A percentile compares a stretch with the other conserved stretches of the same genome.
phyloP scores from a whole-genome alignment of 2,797 vertebrate species.

The Pelodytes ibericus region DNA sequence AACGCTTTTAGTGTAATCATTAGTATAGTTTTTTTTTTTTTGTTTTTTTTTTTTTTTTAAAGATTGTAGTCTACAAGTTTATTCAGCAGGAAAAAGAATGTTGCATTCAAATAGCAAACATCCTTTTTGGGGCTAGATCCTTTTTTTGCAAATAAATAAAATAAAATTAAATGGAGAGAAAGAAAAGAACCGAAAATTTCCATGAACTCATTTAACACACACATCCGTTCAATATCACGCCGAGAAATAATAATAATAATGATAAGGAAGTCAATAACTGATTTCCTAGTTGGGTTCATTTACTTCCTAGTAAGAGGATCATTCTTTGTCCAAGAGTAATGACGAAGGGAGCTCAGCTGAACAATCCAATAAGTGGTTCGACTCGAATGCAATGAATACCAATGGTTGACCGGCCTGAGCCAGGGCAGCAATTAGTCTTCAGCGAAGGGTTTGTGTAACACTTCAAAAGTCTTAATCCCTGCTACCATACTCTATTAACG shows the following conservation, averaged over 20 bases:
- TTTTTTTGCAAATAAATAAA: no score
- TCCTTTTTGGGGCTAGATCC: no score
- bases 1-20: no score
- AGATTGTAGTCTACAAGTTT: no score
- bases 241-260: conserved; percentile 9
- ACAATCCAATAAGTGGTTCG: conserved; percentile 70
- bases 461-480: conserved; percentile 74
- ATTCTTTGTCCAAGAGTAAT: conserved; percentile 65
- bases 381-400: conserved; percentile 69
- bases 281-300: conserved; percentile 20
- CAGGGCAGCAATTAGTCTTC: conserved; percentile 78
- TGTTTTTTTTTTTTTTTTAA: no score
- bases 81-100: no score
- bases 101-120: no score
- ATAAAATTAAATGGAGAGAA: no score
- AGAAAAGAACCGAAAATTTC: neutral
- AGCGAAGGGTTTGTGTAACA: conserved; percentile 73
- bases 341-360: conserved; percentile 70
- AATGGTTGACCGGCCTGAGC: conserved; percentile 79
- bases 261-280: conserved; percentile 6
- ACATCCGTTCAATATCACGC: neutral
- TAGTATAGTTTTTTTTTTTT: no score
- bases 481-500: conserved; percentile 67
- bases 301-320: conserved; percentile 38
- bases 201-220: neutral